phyloP scores from a whole-genome alignment of 1,140 invertebrate species.

The Plutomurus gul region DNA sequence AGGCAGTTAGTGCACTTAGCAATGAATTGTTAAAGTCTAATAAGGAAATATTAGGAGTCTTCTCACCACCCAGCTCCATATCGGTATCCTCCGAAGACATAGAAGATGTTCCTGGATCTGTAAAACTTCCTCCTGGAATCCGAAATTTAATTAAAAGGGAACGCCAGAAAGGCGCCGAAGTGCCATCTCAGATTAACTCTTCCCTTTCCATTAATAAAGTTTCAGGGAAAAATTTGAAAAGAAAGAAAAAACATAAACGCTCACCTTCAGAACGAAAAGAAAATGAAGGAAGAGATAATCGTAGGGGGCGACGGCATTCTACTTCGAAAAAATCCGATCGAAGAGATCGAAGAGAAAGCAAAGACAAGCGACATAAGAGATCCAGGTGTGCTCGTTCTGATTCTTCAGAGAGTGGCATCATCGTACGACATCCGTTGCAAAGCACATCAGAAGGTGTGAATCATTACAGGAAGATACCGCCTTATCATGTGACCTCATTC shows the following conservation, averaged over 20 bases:
- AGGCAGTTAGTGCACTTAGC: slow-evolving; percentile 3
- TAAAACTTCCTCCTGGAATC: slow-evolving; percentile 18
- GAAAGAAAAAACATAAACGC: background rate
- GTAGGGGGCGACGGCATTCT: background rate
- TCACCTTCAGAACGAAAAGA: background rate
- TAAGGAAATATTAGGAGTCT: background rate
- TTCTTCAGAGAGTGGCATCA: too few relatives aligned
- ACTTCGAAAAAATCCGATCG: background rate
- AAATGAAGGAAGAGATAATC: background rate
- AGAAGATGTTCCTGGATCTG: background rate
- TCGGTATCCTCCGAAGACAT: background rate
- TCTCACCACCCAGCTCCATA: background rate
- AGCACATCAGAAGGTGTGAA: too few relatives aligned
- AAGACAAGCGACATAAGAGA: background rate
- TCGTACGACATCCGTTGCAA: too few relatives aligned
- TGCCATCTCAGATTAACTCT: background rate
- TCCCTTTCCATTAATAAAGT: background rate
- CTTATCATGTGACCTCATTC: too few relatives aligned
- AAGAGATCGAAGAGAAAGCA: background rate
- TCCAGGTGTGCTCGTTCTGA: background rate
- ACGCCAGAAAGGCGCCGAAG: too few relatives aligned
- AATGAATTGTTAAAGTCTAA: background rate
- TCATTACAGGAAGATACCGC: too few relatives aligned
- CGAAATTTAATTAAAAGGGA: slow-evolving; percentile 15
- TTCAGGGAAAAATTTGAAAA: background rate